Conservation (phyloP, 2,113 vertebrate genomes). For the Channa argus region DNA sequence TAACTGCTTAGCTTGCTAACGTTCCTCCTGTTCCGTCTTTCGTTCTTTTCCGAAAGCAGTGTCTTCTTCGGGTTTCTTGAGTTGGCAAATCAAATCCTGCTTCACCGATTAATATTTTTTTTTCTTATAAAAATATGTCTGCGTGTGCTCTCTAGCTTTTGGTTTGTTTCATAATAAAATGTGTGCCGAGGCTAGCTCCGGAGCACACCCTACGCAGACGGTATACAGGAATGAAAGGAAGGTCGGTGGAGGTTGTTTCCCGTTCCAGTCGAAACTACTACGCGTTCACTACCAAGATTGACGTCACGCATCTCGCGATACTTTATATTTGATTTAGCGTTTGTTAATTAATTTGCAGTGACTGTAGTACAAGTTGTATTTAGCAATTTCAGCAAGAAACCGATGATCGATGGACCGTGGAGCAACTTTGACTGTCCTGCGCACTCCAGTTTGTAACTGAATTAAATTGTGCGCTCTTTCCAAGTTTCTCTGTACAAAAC, state of each 20-base stretch:
- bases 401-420: too few species aligned
- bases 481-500: too few species aligned
- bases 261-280: slow-evolving; percentile 56
- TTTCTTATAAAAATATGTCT: slow-evolving; percentile 82
- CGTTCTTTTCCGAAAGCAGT: slow-evolving; percentile 50
- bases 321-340: background rate
- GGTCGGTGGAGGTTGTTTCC: slow-evolving; percentile 71
- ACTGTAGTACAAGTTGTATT: too few species aligned
- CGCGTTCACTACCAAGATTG: background rate
- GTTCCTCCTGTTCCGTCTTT: slow-evolving; percentile 61
- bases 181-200: slow-evolving; percentile 89
- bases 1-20: slow-evolving; percentile 60
- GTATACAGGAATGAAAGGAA: slow-evolving; percentile 79
- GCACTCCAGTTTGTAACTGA: too few species aligned
- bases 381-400: too few species aligned
- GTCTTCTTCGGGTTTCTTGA: slow-evolving; percentile 71
- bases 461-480: too few species aligned
- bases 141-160: slow-evolving; percentile 84
- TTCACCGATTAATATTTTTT: slow-evolving; percentile 81
- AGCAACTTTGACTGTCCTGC: too few species aligned
- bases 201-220: slow-evolving; percentile 86
- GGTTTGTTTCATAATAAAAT: slow-evolving; percentile 88
- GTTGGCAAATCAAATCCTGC: slow-evolving; percentile 84
- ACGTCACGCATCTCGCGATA: slow-evolving; percentile 71
- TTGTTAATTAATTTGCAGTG: too few species aligned